These are phyloP conservation scores for Netelia melanura DNA, from an alignment of 2,888 invertebrate species.

Conservation along the genomic window DNA sequence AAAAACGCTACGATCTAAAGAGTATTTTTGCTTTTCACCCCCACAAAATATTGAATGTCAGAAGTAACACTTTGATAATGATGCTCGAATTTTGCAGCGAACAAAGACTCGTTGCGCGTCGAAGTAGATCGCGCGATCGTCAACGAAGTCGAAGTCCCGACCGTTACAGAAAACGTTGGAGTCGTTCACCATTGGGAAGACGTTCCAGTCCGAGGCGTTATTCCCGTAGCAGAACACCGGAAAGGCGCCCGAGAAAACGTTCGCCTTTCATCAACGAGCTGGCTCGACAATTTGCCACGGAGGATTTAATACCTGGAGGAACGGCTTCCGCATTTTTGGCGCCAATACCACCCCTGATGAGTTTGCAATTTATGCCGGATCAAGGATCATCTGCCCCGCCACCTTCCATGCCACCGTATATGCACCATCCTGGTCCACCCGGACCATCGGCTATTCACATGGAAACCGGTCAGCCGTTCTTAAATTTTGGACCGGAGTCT, in stretches of 20 bases:
- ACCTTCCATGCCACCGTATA: conserved; percentile 60
- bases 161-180: conserved; percentile 77
- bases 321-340: conserved; percentile 70
- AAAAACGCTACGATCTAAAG: conserved; percentile 1
- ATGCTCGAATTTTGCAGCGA: conserved; percentile 70
- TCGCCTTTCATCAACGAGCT: conserved; percentile 83
- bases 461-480: conserved; percentile 69
- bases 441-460: conserved; percentile 69
- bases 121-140: conserved; percentile 82
- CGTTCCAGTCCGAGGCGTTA: conserved; percentile 74
- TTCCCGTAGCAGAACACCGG: conserved; percentile 78
- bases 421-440: conserved; percentile 69
- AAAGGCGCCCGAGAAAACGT: conserved; percentile 79
- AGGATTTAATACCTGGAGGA: conserved; percentile 72
- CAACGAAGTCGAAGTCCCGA: conserved; percentile 77
- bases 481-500: conserved; percentile 75
- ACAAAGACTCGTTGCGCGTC: conserved; percentile 70
- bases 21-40: background rate
- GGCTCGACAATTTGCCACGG: conserved; percentile 80
- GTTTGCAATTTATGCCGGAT: conserved; percentile 53
- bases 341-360: conserved; percentile 70
- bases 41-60: background rate
- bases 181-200: conserved; percentile 78
- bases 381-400: conserved; percentile 55
- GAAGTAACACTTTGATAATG: background rate